These are phyloP conservation scores for Chrysochloris asiatica DNA, from an alignment of 2,113 vertebrate genomes.

Conservation along the genomic window DNA sequence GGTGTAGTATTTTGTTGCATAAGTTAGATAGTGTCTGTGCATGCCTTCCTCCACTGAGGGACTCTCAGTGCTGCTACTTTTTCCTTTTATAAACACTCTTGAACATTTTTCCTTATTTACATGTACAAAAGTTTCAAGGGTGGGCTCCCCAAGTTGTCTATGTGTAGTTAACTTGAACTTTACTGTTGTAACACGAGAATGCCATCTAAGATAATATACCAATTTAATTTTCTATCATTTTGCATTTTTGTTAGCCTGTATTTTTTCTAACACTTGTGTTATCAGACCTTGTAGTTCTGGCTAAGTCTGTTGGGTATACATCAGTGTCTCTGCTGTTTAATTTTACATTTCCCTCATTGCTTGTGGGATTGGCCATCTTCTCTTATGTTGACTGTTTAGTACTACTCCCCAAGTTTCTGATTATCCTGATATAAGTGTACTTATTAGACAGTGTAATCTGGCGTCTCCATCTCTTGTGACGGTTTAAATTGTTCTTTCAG, in stretches of 20 bases:
- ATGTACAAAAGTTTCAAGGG: background rate
- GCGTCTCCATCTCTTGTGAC: background rate
- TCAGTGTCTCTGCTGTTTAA: too few species aligned
- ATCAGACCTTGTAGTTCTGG: too few species aligned
- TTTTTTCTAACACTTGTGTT: too few species aligned
- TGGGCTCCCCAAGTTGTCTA: background rate
- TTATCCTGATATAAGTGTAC: background rate
- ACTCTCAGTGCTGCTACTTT: background rate
- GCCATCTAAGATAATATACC: too few species aligned
- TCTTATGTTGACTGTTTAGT: background rate
- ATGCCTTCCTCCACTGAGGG: background rate
- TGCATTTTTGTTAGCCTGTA: too few species aligned
- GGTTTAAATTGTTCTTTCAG: conserved; percentile 81
- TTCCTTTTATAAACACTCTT: background rate
- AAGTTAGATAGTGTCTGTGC: background rate
- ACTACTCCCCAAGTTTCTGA: background rate
- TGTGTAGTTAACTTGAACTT: too few species aligned
- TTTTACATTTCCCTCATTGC: background rate
- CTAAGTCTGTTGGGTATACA: too few species aligned
- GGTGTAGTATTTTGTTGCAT: background rate
- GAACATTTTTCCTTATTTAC: background rate
- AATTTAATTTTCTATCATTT: too few species aligned
- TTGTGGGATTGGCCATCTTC: background rate
- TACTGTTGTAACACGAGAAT: background rate
- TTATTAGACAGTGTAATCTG: background rate